Evolutionary conservation across 53 echinoderm and acorn worm genomes (phyloP).

Genomic region (Pentamera pediparva): DNA sequence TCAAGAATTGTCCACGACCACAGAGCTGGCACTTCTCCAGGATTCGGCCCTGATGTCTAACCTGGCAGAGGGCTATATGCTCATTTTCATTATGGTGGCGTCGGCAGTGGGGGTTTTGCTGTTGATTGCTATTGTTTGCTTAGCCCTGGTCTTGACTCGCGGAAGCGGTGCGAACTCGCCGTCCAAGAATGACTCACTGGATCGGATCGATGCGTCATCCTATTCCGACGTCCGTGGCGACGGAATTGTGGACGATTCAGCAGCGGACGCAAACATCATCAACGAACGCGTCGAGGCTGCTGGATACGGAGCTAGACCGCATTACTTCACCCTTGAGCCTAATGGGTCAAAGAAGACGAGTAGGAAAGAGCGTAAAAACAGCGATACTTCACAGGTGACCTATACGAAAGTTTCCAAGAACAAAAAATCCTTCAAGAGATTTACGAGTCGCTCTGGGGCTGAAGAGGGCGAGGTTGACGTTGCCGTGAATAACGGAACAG

Average conservation of each 20-base stretch:
- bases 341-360: not conserved
- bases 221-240: not conserved
- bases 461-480: not conserved
- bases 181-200: not conserved
- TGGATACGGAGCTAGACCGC: not conserved
- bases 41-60: not conserved
- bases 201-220: not conserved
- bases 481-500: not conserved
- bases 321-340: slow-evolving; percentile 10
- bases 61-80: not conserved
- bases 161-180: not conserved
- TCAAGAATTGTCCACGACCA: not conserved
- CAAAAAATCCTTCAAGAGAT: slow-evolving; percentile 6
- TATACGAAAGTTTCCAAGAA: slow-evolving; percentile 7
- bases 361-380: not conserved
- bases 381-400: slow-evolving; percentile 3
- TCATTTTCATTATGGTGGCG: not conserved
- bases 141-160: slow-evolving; percentile 11
- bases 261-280: not conserved
- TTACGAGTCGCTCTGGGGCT: not conserved
- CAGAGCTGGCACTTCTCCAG: not conserved
- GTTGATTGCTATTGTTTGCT: slow-evolving; percentile 6
- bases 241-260: not conserved
- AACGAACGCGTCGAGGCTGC: slow-evolving; percentile 2
- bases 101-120: not conserved